Conservation (phyloP, 1,140 invertebrate species). For the Akabosia matsudoensis region DNA sequence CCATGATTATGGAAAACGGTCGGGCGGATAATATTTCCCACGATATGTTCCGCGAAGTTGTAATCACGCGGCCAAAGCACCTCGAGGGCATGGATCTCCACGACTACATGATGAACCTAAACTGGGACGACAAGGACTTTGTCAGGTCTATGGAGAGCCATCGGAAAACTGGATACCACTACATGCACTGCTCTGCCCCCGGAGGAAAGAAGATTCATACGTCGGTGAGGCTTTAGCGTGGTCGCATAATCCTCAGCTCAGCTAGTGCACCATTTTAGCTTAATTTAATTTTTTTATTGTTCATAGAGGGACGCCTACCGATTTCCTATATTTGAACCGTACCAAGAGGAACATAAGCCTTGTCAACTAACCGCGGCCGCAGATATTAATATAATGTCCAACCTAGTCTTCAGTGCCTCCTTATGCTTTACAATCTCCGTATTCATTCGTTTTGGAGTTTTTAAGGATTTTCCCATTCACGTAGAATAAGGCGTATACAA, state of each 20-base stretch:
- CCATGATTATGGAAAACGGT: neutral
- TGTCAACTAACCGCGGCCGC: neutral
- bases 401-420: no score
- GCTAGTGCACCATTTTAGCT: neutral
- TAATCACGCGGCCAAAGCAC: neutral
- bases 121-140: slow-evolving; percentile 14
- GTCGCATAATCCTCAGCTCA: neutral
- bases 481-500: no score
- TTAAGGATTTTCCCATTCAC: no score
- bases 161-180: neutral
- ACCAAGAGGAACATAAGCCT: neutral
- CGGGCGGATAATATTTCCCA: neutral
- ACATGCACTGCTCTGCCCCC: neutral
- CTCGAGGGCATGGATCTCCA: neutral
- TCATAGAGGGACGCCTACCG: neutral
- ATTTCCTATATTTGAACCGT: neutral
- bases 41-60: neutral
- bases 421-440: no score
- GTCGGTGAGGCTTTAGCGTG: neutral
- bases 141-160: neutral
- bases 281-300: no score
- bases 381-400: no score
- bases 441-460: no score
- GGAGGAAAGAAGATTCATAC: slow-evolving; percentile 15
- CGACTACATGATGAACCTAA: slow-evolving; percentile 20